Percentiles rank a stretch among this genome's conserved stretches.
phyloP scores from a whole-genome alignment of 2,113 vertebrate genomes.

The Pogonocichla stellata region DNA sequence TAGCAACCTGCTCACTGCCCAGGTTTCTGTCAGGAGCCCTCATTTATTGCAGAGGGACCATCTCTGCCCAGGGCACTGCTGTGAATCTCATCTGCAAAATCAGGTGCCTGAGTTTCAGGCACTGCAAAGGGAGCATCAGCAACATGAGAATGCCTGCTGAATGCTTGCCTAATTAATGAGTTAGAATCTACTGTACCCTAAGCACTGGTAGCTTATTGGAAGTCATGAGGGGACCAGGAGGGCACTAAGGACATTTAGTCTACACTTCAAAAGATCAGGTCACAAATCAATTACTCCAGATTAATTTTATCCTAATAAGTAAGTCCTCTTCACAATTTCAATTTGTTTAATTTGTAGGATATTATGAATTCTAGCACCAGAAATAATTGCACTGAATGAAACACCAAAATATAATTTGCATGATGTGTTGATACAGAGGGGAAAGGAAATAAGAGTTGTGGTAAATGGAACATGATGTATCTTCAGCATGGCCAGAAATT shows the following conservation, averaged over 20 bases:
- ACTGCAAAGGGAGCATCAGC: background rate
- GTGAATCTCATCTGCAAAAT: background rate
- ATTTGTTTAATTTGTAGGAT: conserved; percentile 5
- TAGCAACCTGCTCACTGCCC: background rate
- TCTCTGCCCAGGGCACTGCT: background rate
- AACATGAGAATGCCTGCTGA: background rate
- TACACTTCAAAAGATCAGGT: background rate
- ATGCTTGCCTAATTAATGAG: conserved; percentile 12
- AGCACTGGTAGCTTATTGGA: background rate
- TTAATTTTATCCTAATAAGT: conserved; percentile 26
- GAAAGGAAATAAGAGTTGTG: background rate
- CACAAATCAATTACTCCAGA: conserved; percentile 41
- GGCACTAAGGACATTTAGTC: background rate
- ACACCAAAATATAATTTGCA: background rate
- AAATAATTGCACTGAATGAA: background rate
- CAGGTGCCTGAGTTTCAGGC: background rate
- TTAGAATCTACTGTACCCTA: background rate
- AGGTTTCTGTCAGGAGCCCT: background rate
- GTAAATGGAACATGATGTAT: background rate
- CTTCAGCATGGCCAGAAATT: background rate
- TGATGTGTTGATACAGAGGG: background rate
- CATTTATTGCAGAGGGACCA: background rate
- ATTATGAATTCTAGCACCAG: background rate
- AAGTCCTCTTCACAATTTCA: background rate
- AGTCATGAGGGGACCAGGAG: conserved; percentile 10